Conservation (phyloP, 92 coral and sea anemone genomes). For the Micromussa lordhowensis region DNA sequence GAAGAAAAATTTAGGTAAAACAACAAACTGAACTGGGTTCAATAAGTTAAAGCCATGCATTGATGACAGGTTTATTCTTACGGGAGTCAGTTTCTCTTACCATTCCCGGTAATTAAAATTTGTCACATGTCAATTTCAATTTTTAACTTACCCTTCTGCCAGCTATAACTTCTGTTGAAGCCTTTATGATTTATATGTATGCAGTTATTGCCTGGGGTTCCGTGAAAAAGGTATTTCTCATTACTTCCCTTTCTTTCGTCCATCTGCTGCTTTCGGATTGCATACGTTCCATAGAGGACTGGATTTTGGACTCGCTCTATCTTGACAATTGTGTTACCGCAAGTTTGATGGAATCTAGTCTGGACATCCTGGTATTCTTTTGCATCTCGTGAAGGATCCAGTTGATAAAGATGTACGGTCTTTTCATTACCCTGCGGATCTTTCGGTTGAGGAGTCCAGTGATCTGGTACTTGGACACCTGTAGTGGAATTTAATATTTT, state of each 20-base stretch:
- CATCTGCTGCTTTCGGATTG: conserved; percentile 71
- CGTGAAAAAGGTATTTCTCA: conserved; percentile 78
- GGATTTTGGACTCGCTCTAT: conserved; percentile 88
- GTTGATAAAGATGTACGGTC: conserved; percentile 58
- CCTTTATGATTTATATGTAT: conserved; percentile 66
- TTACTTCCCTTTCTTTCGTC: conserved; percentile 79
- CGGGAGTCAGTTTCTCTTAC: no score
- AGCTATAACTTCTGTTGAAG: conserved; percentile 84
- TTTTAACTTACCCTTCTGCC: no score
- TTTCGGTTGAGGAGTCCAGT: conserved; percentile 82
- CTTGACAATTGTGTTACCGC: conserved; percentile 40
- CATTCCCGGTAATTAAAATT: no score
- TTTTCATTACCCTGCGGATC: conserved; percentile 60
- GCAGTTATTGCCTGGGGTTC: conserved; percentile 63
- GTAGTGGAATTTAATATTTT: neutral
- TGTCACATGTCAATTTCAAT: no score
- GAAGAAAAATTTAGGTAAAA: no score
- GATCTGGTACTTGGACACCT: conserved; percentile 63
- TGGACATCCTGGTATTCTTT: conserved; percentile 57
- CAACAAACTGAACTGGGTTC: no score
- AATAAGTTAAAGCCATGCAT: no score
- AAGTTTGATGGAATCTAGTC: conserved; percentile 38
- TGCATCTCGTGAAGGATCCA: conserved; percentile 55
- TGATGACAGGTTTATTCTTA: no score
- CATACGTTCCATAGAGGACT: conserved; percentile 57